Base-by-base conservation (phyloP, 2,888 invertebrate genomes). In the Salpingus planirostris region DNA sequence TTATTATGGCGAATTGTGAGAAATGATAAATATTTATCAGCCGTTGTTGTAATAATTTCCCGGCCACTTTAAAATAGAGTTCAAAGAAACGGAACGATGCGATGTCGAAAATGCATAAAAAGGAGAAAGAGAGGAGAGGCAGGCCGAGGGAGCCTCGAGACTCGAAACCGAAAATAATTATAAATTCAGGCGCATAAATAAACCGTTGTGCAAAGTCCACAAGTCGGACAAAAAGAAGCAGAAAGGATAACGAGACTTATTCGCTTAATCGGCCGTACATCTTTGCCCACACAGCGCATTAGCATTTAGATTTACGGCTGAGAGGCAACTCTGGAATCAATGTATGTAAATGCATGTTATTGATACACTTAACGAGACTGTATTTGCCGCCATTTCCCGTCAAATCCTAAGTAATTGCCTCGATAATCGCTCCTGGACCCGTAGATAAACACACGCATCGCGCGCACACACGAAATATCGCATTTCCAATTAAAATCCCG, bases 221-320 rank as follows among this genome's bases (percentile, higher is more conserved):
- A 25, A 29, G 25, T 36, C 32, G 27, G 3, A 24, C 35, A 37
- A 41, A 45, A 44, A 42, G 30, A 40, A 42, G 36, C 29, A 35
- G 30, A 40, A 42, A 40, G 39, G 38, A 44, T 33, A 43, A 43
- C 41, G 40, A 44, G 43, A 41, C 36, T 44, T 40, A 33, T 33
- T 36, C 36, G 40, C 35, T 47, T 47, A 45, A 47, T 45, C 41
- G 42, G 43, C 38, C 43, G 46, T 47, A 45, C 42, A 43, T 47
- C 47, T 45, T 42, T 46, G 38, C 44, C 46, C 43, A 47, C 44
- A 44, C 43, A 43, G 33, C 31, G 35, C 47, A 52, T 52, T 52
- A 45, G 49, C 52, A 52, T 52, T 44, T 49, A 49, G 49, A 52
- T 52, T 52, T 52, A 52, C 46, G 44, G 40, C 45, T 39, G 44